A percentile compares a stretch with the other conserved stretches of the same genome.
These are phyloP conservation scores for Pherbina coryleti DNA, from an alignment of 2,888 invertebrate species.

Conservation along the genomic window DNA sequence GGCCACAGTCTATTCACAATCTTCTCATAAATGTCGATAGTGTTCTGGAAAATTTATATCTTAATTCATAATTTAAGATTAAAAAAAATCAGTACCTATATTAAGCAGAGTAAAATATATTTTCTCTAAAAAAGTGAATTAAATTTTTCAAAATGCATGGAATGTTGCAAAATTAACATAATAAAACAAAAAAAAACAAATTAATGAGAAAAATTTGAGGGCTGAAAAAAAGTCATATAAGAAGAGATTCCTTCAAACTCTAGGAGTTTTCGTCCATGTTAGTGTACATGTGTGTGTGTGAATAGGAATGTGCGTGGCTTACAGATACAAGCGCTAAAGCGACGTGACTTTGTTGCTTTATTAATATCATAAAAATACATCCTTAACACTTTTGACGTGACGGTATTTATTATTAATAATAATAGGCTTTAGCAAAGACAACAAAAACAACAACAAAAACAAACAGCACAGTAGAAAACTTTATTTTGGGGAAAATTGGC, in stretches of 20 bases:
- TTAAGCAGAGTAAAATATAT: no score
- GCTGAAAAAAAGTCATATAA: background rate
- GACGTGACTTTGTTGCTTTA: conserved; percentile 58
- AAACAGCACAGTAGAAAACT: background rate
- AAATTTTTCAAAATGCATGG: no score
- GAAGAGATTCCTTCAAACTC: background rate
- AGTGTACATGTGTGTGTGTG: background rate
- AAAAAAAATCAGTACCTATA: no score
- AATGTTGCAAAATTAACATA: background rate
- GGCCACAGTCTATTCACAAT: no score
- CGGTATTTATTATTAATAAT: conserved; percentile 52
- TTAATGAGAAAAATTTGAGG: background rate
- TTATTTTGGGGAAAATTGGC: background rate
- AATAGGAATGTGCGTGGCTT: background rate
- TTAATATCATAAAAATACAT: conserved; percentile 58
- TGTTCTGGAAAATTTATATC: no score
- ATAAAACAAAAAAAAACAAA: background rate
- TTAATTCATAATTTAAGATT: no score
- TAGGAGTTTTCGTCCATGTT: no score
- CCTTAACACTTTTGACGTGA: conserved; percentile 53
- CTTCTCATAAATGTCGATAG: no score
- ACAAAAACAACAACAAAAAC: conserved; percentile 30
- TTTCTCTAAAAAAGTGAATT: no score
- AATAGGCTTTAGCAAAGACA: conserved; percentile 40
- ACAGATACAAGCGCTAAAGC: background rate